phyloP scores from a whole-genome alignment of 2,888 invertebrate species.

The Protula sp. region DNA sequence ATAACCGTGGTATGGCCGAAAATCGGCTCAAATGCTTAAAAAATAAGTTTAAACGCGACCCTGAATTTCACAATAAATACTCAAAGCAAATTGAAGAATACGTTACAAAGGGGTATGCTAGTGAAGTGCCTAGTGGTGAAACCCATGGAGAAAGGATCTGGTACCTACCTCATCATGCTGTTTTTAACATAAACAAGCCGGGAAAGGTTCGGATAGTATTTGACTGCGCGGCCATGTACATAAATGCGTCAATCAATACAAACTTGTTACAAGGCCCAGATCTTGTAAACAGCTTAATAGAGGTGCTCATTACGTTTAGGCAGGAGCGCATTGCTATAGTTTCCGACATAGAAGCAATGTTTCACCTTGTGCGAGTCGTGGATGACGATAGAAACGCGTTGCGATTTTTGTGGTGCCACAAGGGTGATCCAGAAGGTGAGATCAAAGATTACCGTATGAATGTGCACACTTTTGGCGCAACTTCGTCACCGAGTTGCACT shows the following conservation, averaged over 20 bases:
- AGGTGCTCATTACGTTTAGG: not conserved
- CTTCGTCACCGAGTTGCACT: not conserved
- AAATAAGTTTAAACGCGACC: not conserved
- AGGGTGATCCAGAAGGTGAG: not conserved
- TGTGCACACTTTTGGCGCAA: constrained; percentile 1
- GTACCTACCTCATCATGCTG: constrained; percentile 6
- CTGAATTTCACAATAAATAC: not conserved
- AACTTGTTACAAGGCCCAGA: constrained; percentile 2
- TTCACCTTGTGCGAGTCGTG: constrained; percentile 1
- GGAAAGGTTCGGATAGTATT: constrained; percentile 1
- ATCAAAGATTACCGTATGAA: not conserved
- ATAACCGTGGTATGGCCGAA: not conserved
- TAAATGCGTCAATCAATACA: not conserved
- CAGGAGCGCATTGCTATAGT: constrained; percentile 1
- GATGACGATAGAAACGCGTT: not conserved
- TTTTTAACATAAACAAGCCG: not conserved
- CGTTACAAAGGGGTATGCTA: not conserved
- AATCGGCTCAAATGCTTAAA: not conserved
- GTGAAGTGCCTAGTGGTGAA: not conserved
- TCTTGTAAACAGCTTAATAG: not conserved
- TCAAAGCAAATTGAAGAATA: not conserved
- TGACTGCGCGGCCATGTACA: not conserved
- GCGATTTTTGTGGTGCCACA: constrained; percentile 4
- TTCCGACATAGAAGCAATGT: constrained; percentile 4
- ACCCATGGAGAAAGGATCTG: not conserved